phyloP scores from a whole-genome alignment of 1,140 invertebrate species.

The Anastatus disparis region DNA sequence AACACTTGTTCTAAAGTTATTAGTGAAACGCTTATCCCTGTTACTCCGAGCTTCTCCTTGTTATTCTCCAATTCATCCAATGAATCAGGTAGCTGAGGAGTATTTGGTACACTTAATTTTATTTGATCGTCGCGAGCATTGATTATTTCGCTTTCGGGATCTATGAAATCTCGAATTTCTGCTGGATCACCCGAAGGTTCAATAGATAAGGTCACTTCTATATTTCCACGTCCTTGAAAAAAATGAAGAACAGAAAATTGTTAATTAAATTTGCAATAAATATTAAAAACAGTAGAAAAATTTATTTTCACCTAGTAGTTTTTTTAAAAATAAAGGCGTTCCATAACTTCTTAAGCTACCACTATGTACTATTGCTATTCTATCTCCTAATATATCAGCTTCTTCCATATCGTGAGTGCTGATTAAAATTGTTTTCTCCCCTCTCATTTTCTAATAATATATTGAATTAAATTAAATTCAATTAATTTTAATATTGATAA shows the following conservation, averaged over 20 bases:
- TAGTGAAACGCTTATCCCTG: constrained; percentile 81
- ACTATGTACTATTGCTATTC: constrained; percentile 90
- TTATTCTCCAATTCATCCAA: constrained; percentile 74
- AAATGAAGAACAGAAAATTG: background rate
- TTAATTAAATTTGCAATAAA: background rate
- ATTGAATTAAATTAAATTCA: constrained; percentile 15
- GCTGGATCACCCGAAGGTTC: constrained; percentile 55
- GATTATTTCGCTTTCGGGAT: constrained; percentile 49
- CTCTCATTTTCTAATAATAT: constrained; percentile 61
- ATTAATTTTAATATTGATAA: background rate
- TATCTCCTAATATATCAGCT: constrained; percentile 92
- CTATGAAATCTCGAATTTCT: constrained; percentile 52
- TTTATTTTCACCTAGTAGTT: constrained; percentile 76
- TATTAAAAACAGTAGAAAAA: too few species aligned
- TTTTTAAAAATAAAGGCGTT: constrained; percentile 87
- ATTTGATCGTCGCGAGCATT: constrained; percentile 56
- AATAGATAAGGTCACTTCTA: constrained; percentile 62
- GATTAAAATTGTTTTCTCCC: constrained; percentile 84
- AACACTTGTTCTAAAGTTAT: constrained; percentile 91
- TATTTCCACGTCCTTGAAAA: constrained; percentile 58
- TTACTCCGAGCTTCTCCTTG: constrained; percentile 72
- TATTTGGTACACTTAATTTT: constrained; percentile 65
- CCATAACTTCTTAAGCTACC: constrained; percentile 86
- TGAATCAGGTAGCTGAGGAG: constrained; percentile 69
- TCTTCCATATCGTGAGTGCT: constrained; percentile 99